Evolutionary conservation across 2,113 vertebrate genomes (phyloP).

Genomic region (Mormoops blainvillei): DNA sequence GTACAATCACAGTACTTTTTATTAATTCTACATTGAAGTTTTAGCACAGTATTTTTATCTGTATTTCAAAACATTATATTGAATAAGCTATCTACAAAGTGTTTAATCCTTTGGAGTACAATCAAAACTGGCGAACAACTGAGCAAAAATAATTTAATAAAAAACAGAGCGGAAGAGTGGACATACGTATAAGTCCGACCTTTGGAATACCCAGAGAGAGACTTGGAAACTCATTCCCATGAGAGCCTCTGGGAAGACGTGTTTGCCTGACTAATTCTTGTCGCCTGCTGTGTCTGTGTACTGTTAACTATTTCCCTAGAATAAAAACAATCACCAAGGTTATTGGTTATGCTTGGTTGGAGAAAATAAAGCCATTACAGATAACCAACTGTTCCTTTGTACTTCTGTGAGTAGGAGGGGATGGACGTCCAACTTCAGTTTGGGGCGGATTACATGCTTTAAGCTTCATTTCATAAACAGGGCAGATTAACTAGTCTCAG

Average conservation of each 20-base stretch:
- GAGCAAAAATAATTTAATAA: neutral
- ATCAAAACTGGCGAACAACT: neutral
- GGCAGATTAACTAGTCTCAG: neutral
- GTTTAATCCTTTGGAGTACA: neutral
- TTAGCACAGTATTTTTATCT: neutral
- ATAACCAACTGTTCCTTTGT: slow-evolving; percentile 8
- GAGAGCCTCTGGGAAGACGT: neutral
- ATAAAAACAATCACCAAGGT: slow-evolving; percentile 9
- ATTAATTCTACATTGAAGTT: neutral
- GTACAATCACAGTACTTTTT: neutral
- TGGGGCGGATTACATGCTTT: neutral
- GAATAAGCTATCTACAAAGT: neutral
- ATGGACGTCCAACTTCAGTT: neutral
- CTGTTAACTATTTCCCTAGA: neutral
- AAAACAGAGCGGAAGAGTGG: neutral
- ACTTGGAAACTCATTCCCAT: neutral
- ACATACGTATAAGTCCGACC: neutral
- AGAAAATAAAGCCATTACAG: slow-evolving; percentile 35
- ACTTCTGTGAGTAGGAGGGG: neutral
- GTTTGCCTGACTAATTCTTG: neutral
- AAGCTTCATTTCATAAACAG: slow-evolving; percentile 28
- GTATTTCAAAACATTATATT: neutral
- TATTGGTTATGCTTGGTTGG: slow-evolving; percentile 35
- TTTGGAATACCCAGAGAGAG: neutral
- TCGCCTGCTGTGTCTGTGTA: slow-evolving; percentile 1